Conservation (phyloP, 2,113 vertebrate genomes). For the Chaetorhynchus papuensis region DNA sequence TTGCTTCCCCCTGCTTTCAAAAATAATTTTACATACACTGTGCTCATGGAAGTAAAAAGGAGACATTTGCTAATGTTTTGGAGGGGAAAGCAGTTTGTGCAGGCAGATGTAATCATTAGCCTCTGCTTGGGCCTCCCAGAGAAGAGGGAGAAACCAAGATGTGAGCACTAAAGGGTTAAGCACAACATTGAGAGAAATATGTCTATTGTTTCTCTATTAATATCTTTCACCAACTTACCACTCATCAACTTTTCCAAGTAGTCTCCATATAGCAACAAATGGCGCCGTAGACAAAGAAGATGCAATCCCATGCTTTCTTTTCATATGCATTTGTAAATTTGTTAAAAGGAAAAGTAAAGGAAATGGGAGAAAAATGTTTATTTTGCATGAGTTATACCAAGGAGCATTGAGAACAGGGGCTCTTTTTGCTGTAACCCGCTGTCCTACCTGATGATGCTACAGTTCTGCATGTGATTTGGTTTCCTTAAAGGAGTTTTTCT, state of each 20-base stretch:
- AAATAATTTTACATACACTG: background rate
- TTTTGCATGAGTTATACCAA: background rate
- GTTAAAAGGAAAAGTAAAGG: background rate
- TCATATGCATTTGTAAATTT: slow-evolving; percentile 27
- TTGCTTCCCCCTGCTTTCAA: background rate
- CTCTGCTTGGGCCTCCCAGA: background rate
- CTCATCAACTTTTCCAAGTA: slow-evolving; percentile 43
- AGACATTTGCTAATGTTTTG: background rate
- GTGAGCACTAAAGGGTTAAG: slow-evolving; percentile 26
- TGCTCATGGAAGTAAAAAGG: background rate
- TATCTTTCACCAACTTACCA: slow-evolving; percentile 45
- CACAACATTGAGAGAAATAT: background rate
- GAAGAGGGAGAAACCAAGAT: background rate
- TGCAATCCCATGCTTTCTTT: slow-evolving; percentile 45
- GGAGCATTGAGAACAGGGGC: background rate
- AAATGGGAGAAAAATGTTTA: background rate
- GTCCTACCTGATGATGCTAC: background rate
- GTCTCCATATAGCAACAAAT: slow-evolving; percentile 49
- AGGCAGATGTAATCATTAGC: background rate
- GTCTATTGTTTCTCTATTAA: slow-evolving; percentile 55
- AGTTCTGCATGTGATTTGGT: background rate
- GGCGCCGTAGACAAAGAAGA: slow-evolving; percentile 46
- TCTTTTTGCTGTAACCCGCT: background rate
- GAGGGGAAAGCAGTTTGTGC: background rate
- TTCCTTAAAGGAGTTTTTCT: background rate